These are phyloP conservation scores for Idaea biselata DNA, from an alignment of 2,888 invertebrate genomes.

Conservation along the genomic window DNA sequence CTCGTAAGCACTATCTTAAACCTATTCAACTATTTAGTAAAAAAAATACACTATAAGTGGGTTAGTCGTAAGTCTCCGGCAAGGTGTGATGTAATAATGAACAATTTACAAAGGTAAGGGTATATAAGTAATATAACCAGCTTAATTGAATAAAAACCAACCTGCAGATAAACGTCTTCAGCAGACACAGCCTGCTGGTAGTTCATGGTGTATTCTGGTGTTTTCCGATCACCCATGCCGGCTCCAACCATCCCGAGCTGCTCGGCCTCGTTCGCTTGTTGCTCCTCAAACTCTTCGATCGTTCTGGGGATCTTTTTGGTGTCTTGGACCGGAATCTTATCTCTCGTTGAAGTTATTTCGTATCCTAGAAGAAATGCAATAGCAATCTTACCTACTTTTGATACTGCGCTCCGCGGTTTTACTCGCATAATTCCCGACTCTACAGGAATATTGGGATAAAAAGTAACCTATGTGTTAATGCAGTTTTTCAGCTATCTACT, in stretches of 20 bases:
- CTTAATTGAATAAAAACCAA: slow-evolving; percentile 40
- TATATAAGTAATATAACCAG: not conserved
- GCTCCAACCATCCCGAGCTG: slow-evolving; percentile 61
- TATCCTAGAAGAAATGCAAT: slow-evolving; percentile 37
- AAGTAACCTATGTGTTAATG: no score
- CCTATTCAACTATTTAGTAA: no score
- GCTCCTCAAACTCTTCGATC: slow-evolving; percentile 72
- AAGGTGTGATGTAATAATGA: no score
- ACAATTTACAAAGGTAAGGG: no score
- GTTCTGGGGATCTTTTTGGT: slow-evolving; percentile 49
- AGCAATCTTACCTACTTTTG: not conserved
- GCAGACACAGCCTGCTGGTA: slow-evolving; percentile 92
- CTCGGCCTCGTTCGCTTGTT: slow-evolving; percentile 77
- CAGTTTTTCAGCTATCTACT: no score
- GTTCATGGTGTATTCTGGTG: slow-evolving; percentile 88
- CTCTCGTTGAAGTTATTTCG: slow-evolving; percentile 62
- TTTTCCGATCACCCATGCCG: slow-evolving; percentile 81
- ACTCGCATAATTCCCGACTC: no score
- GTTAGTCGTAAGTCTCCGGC: no score
- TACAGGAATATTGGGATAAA: no score
- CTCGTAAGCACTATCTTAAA: no score
- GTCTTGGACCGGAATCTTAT: slow-evolving; percentile 34
- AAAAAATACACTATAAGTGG: no score
- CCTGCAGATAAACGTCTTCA: slow-evolving; percentile 92
- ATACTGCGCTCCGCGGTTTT: no score